phyloP scores from a whole-genome alignment of 2,888 invertebrate species.

The Stenolophus ochropezus region DNA sequence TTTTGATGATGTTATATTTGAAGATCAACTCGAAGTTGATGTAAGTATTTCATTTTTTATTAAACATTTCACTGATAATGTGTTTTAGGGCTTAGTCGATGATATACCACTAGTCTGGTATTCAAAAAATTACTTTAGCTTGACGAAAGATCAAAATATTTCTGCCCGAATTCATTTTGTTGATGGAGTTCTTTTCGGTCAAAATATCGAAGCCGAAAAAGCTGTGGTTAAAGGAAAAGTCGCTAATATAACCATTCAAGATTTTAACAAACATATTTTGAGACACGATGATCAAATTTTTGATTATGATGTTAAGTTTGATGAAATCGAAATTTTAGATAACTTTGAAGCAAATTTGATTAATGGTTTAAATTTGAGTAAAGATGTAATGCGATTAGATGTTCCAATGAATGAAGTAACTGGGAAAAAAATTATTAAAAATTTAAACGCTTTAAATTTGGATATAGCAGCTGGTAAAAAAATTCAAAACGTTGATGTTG shows the following conservation, averaged over 20 bases:
- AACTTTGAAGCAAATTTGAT: conserved; percentile 69
- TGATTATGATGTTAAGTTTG: conserved; percentile 54
- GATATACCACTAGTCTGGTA: conserved; percentile 73
- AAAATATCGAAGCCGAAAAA: conserved; percentile 68
- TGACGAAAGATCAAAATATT: conserved; percentile 73
- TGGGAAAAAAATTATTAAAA: conserved; percentile 71
- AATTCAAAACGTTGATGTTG: conserved; percentile 73
- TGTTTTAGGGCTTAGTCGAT: conserved; percentile 73
- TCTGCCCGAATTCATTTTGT: conserved; percentile 72
- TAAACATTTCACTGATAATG: neutral
- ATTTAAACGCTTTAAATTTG: conserved; percentile 71
- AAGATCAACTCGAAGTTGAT: conserved; percentile 67
- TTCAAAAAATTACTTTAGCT: conserved; percentile 75
- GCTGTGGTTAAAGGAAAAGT: conserved; percentile 69
- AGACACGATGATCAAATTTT: conserved; percentile 72
- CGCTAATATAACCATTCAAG: conserved; percentile 70
- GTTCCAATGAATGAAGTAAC: conserved; percentile 71
- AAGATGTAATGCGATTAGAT: conserved; percentile 74
- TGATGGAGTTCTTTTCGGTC: conserved; percentile 70
- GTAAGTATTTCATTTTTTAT: conserved; percentile 66
- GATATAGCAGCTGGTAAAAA: conserved; percentile 66
- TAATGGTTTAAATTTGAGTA: conserved; percentile 74
- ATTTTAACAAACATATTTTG: conserved; percentile 61
- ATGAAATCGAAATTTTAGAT: conserved; percentile 64
- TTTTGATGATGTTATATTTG: conserved; percentile 68